phyloP scores from a whole-genome alignment of 2,113 vertebrate species.

The Pituophis catenifer region DNA sequence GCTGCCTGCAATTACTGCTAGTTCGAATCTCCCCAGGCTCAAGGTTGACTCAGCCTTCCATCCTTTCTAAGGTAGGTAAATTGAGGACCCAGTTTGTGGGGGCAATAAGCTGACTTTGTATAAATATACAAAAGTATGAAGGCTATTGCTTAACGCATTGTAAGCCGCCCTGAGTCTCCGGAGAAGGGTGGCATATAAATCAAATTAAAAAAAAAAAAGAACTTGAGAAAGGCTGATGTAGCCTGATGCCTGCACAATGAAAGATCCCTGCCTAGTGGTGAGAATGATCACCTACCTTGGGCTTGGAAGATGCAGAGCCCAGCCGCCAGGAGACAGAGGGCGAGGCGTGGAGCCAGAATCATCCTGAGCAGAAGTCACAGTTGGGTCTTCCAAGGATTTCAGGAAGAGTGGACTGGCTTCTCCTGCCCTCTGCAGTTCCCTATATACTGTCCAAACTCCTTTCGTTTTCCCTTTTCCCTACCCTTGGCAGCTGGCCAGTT shows the following conservation, averaged over 20 bases:
- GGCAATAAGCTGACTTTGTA: too few species aligned
- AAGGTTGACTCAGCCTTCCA: too few species aligned
- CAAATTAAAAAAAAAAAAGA: too few species aligned
- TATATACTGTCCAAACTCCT: not conserved
- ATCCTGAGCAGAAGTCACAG: not conserved
- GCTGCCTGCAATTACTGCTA: too few species aligned
- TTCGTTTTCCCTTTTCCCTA: not conserved
- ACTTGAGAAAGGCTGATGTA: not conserved
- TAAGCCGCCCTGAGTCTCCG: too few species aligned
- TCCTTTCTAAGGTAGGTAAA: too few species aligned
- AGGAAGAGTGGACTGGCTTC: not conserved
- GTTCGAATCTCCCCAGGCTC: too few species aligned
- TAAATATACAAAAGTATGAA: too few species aligned
- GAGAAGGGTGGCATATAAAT: too few species aligned
- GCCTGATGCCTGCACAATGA: not conserved
- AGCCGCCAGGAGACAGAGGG: not conserved
- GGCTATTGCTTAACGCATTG: too few species aligned
- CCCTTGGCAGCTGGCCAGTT: not conserved
- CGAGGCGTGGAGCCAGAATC: not conserved
- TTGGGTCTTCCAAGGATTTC: not conserved
- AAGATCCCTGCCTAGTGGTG: not conserved
- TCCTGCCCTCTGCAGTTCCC: not conserved
- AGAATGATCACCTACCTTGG: not conserved
- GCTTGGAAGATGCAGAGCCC: not conserved
- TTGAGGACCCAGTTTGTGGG: too few species aligned